phyloP scores from a whole-genome alignment of 2,888 invertebrate species.

The Machimus atricapillus region DNA sequence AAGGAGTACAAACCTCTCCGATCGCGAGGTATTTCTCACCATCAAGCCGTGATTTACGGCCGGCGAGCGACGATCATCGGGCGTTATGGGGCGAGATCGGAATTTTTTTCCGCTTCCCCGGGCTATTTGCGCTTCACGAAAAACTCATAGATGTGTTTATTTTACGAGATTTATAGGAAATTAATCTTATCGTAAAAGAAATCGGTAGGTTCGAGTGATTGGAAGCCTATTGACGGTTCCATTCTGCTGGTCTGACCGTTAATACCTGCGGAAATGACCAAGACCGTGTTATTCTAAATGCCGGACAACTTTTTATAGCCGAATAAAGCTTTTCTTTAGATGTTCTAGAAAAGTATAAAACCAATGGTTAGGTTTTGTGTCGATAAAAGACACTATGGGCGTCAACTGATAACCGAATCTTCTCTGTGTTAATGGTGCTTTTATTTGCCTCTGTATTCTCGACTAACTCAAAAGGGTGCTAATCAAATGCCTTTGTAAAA shows the following conservation, averaged over 20 bases:
- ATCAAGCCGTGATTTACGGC: conserved; percentile 13
- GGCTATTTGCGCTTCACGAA: background rate
- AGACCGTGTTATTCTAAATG: background rate
- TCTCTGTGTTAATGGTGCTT: background rate
- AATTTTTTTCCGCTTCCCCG: background rate
- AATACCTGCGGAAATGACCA: background rate
- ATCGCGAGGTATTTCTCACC: conserved; percentile 8
- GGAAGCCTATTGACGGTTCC: background rate
- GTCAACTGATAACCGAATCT: background rate
- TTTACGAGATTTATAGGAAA: background rate
- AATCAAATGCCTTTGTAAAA: background rate
- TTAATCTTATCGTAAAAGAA: background rate
- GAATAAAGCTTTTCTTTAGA: background rate
- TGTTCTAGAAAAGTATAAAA: background rate
- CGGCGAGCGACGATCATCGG: background rate
- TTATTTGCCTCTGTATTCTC: background rate
- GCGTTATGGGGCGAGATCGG: background rate
- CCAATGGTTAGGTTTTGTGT: background rate
- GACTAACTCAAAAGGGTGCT: background rate
- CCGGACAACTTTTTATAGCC: background rate
- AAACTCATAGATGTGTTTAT: background rate
- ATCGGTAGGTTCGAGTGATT: background rate
- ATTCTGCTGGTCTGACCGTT: background rate
- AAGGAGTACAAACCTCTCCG: background rate
- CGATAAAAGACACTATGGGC: background rate